Base-by-base conservation (phyloP, 1,140 invertebrate species). In the Rhopalosiphum padi region DNA sequence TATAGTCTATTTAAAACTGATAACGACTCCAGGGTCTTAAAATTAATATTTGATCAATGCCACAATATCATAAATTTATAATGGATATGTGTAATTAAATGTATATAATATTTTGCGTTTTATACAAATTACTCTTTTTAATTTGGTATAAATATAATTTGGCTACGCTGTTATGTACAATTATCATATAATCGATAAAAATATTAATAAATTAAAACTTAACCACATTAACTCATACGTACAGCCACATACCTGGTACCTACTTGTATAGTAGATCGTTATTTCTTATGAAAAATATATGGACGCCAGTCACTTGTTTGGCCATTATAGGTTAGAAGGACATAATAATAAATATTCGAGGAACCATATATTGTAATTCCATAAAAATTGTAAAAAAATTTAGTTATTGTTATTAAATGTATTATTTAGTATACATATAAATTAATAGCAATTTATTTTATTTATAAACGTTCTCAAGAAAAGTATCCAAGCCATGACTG, bases 11-110 rank as follows among this genome's bases (percentile, higher is more conserved):
- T 53, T 15, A n/a, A 87, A 53, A 53, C n/a, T 35, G 48, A 88
- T 88, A 87, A 48, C 25, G 43, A 87, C n/a, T 87, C 30, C 85
- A 46, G 85, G 30, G 43, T 48, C 85, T 87, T 87, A n/a, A 37
- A 37, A 89, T 89, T 89, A 25, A 55, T 41, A 53, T 35, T 53
- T 41, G n/a, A 53, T 53, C 48, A 53, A 53, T 53, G 48, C n/a
- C 48, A 48, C 48, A 53, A 4, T 87, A 87, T 85, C 1, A 85
- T 85, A 85, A 85, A 87, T 87, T 83, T 87, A 88, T 35, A 18
- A 53, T 53, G 51, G 4, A 53, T 21, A 41, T 21, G 46, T 11
- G 23, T 87, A 48, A 48, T n/a, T 68, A 68, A 46, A 37, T 87
- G 30, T 87, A 3, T 22, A 48, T 87, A 21, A 87, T 18, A 46